phyloP scores from a whole-genome alignment of 2,113 vertebrate species.

The Eurystomus gularis region DNA sequence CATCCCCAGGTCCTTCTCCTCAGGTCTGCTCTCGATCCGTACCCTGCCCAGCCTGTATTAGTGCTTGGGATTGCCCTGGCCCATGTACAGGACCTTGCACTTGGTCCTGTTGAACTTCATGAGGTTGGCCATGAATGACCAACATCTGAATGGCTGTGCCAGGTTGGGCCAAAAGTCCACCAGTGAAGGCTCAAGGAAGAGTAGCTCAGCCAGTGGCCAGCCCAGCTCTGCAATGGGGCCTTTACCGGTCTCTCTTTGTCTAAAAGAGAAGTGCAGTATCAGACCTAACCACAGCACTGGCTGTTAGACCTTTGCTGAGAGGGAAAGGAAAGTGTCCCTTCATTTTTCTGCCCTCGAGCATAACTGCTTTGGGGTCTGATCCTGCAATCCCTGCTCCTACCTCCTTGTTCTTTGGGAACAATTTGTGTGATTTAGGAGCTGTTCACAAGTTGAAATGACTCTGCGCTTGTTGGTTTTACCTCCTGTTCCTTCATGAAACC shows the following conservation, averaged over 20 bases:
- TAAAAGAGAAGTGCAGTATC: no score
- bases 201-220: not conserved
- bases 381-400: not conserved
- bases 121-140: not conserved
- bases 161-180: not conserved
- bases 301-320: not conserved
- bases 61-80: no score
- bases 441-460: not conserved
- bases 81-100: no score
- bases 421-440: not conserved
- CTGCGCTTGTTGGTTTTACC: not conserved
- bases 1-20: no score
- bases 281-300: not conserved
- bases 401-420: not conserved
- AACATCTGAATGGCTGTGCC: rapidly evolving
- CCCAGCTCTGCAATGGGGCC: rapidly evolving
- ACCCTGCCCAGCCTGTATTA: no score
- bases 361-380: not conserved
- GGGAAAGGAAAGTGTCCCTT: not conserved
- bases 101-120: no score
- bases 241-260: no score
- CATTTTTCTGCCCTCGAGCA: not conserved
- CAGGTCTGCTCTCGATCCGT: no score
- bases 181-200: not conserved
- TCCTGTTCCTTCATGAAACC: not conserved